Percentiles rank a stretch among this genome's conserved stretches.
phyloP scores from a whole-genome alignment of 2,888 invertebrate genomes.

The Sipha maydis region DNA sequence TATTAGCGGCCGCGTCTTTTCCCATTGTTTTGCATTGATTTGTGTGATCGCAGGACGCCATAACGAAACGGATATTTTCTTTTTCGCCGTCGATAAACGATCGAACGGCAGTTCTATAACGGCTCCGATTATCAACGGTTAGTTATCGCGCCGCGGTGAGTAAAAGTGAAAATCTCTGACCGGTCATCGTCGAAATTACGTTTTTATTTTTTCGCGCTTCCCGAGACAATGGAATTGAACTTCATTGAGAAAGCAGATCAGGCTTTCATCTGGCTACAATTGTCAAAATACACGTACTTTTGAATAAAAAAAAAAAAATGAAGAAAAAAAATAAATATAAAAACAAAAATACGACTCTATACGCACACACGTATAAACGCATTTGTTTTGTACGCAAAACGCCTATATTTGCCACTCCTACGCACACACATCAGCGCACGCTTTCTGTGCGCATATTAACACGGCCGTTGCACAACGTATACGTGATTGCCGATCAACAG shows the following conservation, averaged over 20 bases:
- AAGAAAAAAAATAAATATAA: neutral
- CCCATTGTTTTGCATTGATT: slow-evolving; percentile 41
- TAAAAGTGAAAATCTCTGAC: slow-evolving; percentile 50
- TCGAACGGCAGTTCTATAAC: neutral
- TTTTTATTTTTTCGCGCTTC: slow-evolving; percentile 6
- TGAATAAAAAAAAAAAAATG: neutral
- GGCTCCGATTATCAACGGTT: slow-evolving; percentile 43
- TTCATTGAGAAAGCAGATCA: neutral
- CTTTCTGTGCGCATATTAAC: slow-evolving; percentile 19
- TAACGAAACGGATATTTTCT: slow-evolving; percentile 37
- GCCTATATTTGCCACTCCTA: slow-evolving; percentile 5
- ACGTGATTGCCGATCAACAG: slow-evolving; percentile 9
- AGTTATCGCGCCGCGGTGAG: slow-evolving; percentile 18
- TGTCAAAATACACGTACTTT: slow-evolving; percentile 30
- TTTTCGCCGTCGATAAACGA: slow-evolving; percentile 24
- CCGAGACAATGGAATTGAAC: slow-evolving; percentile 14
- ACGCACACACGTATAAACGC: neutral
- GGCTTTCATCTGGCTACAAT: neutral
- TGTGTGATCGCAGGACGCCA: neutral
- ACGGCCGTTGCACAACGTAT: neutral
- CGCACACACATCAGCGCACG: neutral
- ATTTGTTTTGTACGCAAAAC: neutral
- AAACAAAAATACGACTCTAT: neutral
- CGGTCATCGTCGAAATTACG: slow-evolving; percentile 40
- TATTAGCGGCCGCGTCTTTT: neutral